Base-by-base conservation (phyloP, 2,797 vertebrate species). In the Smutsia temminckii region DNA sequence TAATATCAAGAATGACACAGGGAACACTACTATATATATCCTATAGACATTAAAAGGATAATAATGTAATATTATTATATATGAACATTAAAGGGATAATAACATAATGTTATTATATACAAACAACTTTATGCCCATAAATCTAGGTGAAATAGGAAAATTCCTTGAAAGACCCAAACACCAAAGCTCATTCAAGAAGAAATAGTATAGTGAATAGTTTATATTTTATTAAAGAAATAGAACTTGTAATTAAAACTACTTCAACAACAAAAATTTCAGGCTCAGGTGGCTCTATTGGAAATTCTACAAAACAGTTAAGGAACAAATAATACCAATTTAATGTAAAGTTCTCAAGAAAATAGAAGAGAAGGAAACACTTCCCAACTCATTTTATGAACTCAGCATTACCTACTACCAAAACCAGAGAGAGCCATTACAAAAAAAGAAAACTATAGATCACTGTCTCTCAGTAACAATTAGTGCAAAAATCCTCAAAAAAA, bases 251-350 rank as follows among this genome's bases (percentile, higher is more conserved):
- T 93, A 53, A 34, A 95, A 85, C 51, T 14, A 84, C 71, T 93
- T 84, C 46, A 87, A 64, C 32, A 80, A 63, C 63, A 68, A 91
- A 93, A 96, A 92, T n/a, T 49, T 21, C 40, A 64, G 34, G 17
- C 21, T 42, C 55, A 85, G n/a, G 4, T 94, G 64, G 40, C 42
- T 79, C 83, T 68, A 68, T 34, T 89, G 10, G 69, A 25, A 93
- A 92, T 83, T 86, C 71, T 84, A 55, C 16, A 71, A 89, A 57
- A 59, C 3, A n/a, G 25, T 40, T 92, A 89, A 89, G 61, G 21
- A 92, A 27, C 64, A 66, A 84, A 64, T 94, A 89, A 93, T 87
- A 85, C 12, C 17, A 87, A 80, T 75, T 89, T 79, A 92, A 89
- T 55, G 49, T 86, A 81, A 94, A 61, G 23, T 21, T 57, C 32